These are phyloP conservation scores for Drosophila sp. DNA, from an alignment of 1,140 invertebrate species.

Conservation along the genomic window DNA sequence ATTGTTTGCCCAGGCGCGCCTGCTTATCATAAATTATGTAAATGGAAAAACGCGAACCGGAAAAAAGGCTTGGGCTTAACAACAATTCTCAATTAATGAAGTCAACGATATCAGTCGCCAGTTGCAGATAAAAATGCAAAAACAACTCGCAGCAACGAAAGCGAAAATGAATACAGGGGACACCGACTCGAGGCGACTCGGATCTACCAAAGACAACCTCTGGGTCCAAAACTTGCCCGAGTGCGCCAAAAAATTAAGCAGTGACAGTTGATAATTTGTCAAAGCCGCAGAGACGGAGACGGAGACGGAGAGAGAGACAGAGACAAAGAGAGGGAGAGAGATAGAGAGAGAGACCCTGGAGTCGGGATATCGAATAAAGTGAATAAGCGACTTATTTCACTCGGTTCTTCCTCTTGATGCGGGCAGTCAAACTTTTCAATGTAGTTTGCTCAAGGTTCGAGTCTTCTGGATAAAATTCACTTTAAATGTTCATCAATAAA, in stretches of 20 bases:
- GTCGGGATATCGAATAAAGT: neutral
- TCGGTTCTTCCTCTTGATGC: neutral
- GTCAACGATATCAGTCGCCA: slow-evolving; percentile 77
- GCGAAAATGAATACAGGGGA: slow-evolving; percentile 38
- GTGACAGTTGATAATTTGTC: slow-evolving; percentile 83
- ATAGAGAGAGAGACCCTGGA: neutral
- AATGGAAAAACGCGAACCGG: slow-evolving; percentile 83
- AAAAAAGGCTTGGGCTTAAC: slow-evolving; percentile 77
- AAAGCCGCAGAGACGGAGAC: slow-evolving; percentile 57
- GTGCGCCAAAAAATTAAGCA: slow-evolving; percentile 82
- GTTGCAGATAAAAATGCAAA: slow-evolving; percentile 60
- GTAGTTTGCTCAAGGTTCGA: neutral
- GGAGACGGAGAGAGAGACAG: too few relatives aligned
- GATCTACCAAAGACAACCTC: slow-evolving; percentile 30
- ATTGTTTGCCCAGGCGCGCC: slow-evolving; percentile 83
- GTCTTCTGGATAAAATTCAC: too few relatives aligned
- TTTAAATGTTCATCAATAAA: too few relatives aligned
- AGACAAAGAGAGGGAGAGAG: slow-evolving; percentile 32
- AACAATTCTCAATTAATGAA: slow-evolving; percentile 84
- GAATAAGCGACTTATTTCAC: slow-evolving; percentile 64
- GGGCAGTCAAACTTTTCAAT: slow-evolving; percentile 5
- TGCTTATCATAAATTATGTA: slow-evolving; percentile 84
- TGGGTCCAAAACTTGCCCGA: slow-evolving; percentile 52
- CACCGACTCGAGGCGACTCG: neutral
- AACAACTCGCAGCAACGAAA: slow-evolving; percentile 32